Base-by-base conservation (phyloP, 2,113 vertebrate species). In the Cephalopterus ornatus region DNA sequence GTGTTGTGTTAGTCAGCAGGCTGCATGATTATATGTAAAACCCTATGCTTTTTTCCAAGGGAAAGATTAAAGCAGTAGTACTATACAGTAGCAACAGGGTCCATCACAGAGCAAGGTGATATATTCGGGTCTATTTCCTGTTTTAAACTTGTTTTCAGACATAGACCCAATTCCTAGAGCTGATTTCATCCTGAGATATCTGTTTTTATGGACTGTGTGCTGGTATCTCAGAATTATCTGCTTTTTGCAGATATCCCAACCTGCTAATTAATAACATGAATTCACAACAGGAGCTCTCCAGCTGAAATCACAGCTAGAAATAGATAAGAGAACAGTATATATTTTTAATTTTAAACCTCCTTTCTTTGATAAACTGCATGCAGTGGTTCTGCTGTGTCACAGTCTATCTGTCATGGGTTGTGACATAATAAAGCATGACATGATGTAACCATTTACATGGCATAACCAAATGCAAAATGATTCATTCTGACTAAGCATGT, bases 151-250 rank as follows among this genome's bases (percentile, higher is more conserved):
- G 37, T 91, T 94, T 94, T 74, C 77, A 91, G 80, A 92, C 27
- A 22, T 2, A 62, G 49, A 56, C 28, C 24, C 6, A 28, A 24
- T 85, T 95, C 88, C 71, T 46, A 93, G 11, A 91, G 53, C 14
- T 30, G 11, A 83, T 56, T 68, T 86, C 63, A 52, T 93, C 67
- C 85, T 83, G 49, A 85, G 73, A 68, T 39, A 55, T 8, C 80
- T 82, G 35, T 37, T 33, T 72, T 63, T 93, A 82, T 63, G 50
- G n/a, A 66, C 74, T 59, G 39, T 52, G 50, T 26, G 55, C 41
- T 74, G 41, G 22, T 93, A 96, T 97, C 95, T 96, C 42, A 91
- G 84, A 89, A 89, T 74, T 96, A 97, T 84, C 91, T 97, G 89
- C 71, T 92, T 70, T 95, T 93, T 58, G 16, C 93, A 97, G 96